Percentiles rank a stretch among this genome's conserved stretches.
phyloP scores from a whole-genome alignment of 2,888 invertebrate species.

The Eurytoma californica region DNA sequence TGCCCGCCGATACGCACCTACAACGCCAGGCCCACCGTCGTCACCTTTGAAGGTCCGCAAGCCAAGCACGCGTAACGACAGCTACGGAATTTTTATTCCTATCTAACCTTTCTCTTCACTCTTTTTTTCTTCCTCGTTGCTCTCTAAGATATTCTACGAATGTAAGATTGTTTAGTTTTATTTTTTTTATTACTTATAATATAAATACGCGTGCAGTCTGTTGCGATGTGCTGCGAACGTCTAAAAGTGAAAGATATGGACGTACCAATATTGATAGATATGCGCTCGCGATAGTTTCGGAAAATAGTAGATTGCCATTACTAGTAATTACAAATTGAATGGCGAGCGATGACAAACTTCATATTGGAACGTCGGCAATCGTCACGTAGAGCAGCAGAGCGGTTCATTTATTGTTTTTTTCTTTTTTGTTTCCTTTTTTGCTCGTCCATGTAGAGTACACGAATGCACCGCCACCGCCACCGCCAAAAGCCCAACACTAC shows the following conservation, averaged over 20 bases:
- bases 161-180: not conserved
- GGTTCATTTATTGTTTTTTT: conserved; percentile 62
- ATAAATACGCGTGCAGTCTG: not conserved
- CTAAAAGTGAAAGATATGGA: not conserved
- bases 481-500: conserved; percentile 74
- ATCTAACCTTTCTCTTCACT: conserved; percentile 57
- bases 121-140: conserved; percentile 20
- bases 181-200: conserved; percentile 3
- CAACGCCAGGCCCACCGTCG: conserved; percentile 79
- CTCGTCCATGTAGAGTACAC: conserved; percentile 69
- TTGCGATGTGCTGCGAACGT: not conserved
- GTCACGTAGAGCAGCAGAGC: conserved; percentile 42
- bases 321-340: not conserved
- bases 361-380: conserved; percentile 25
- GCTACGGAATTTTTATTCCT: conserved; percentile 61
- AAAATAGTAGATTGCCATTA: conserved; percentile 17
- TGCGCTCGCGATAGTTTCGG: conserved; percentile 23
- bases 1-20: conserved; percentile 77
- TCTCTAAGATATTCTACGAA: conserved; percentile 9
- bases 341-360: not conserved
- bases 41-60: conserved; percentile 84
- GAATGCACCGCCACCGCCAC: conserved; percentile 73
- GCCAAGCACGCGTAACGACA: conserved; percentile 8
- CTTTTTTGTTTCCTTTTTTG: conserved; percentile 57
- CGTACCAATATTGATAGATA: conserved; percentile 67